These are phyloP conservation scores for Pammene fasciana DNA, from an alignment of 2,888 invertebrate genomes.

Conservation along the genomic window DNA sequence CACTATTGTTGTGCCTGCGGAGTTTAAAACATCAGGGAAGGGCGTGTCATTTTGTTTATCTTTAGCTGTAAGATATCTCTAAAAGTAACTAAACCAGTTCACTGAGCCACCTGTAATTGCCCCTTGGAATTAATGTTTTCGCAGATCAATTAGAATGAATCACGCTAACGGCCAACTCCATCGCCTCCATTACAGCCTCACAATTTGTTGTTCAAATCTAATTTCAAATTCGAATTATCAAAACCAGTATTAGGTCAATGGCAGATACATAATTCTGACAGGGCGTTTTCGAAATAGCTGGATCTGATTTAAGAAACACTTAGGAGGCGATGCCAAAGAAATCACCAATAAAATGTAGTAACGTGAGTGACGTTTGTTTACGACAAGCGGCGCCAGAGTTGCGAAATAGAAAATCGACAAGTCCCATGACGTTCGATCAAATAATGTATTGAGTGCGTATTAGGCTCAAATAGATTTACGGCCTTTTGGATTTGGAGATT, in stretches of 20 bases:
- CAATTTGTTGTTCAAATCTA: slow-evolving; percentile 43
- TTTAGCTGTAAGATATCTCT: slow-evolving; percentile 1
- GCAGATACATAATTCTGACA: slow-evolving; percentile 57
- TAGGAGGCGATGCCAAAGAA: slow-evolving; percentile 60
- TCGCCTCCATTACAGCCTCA: slow-evolving; percentile 32
- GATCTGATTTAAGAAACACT: slow-evolving; percentile 62
- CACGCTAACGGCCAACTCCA: slow-evolving; percentile 17
- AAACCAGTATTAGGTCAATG: slow-evolving; percentile 68
- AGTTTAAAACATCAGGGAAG: background rate
- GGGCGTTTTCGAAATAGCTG: slow-evolving; percentile 56
- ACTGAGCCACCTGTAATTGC: background rate
- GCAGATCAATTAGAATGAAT: slow-evolving; percentile 28
- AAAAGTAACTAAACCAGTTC: slow-evolving; percentile 20
- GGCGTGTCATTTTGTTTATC: background rate
- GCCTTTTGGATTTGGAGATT: background rate
- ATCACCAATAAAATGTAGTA: slow-evolving; percentile 59
- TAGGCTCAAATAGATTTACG: background rate
- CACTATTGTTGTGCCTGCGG: background rate
- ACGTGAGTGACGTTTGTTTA: slow-evolving; percentile 68
- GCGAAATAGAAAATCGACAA: slow-evolving; percentile 61
- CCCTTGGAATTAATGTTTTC: slow-evolving; percentile 18
- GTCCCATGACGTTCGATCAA: slow-evolving; percentile 34
- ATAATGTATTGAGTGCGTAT: slow-evolving; percentile 8
- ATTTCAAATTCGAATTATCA: slow-evolving; percentile 51
- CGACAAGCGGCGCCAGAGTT: slow-evolving; percentile 58